Evolutionary conservation across 2,888 invertebrate genomes (phyloP).

Genomic region (Portevinia maculata): DNA sequence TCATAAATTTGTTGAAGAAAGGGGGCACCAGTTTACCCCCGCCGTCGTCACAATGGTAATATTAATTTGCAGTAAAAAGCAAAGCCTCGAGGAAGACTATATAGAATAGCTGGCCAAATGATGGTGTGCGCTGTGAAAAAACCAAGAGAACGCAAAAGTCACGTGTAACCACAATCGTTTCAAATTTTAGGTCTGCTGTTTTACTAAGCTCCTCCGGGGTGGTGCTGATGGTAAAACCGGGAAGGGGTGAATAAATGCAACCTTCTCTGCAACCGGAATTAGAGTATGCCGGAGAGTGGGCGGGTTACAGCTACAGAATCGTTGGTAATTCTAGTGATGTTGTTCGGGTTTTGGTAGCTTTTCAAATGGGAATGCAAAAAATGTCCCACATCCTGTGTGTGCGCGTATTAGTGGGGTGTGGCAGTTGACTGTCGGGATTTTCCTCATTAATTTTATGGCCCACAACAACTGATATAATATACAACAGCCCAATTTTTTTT

Average conservation of each 20-base stretch:
- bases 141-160: constrained; percentile 49
- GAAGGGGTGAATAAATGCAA: constrained; percentile 65
- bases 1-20: constrained; percentile 57
- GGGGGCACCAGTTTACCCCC: constrained; percentile 30
- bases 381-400: constrained; percentile 48
- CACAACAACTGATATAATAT: constrained; percentile 44
- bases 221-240: constrained; percentile 3
- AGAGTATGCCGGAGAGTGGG: constrained; percentile 27
- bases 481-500: constrained; percentile 28
- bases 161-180: constrained; percentile 73
- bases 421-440: constrained; percentile 50
- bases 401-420: constrained; percentile 30
- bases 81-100: constrained; percentile 40
- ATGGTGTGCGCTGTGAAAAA: constrained; percentile 30
- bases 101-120: constrained; percentile 10
- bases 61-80: constrained; percentile 71
- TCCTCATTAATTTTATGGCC: constrained; percentile 72
- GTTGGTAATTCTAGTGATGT: constrained; percentile 54
- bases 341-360: constrained; percentile 49
- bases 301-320: constrained; percentile 28
- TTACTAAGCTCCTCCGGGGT: constrained; percentile 38
- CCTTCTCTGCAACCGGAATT: constrained; percentile 31
- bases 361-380: constrained; percentile 42
- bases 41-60: constrained; percentile 32
- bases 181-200: constrained; percentile 56